These are phyloP conservation scores for Illadopsis cleaveri DNA, from an alignment of 2,113 vertebrate species.

Conservation along the genomic window DNA sequence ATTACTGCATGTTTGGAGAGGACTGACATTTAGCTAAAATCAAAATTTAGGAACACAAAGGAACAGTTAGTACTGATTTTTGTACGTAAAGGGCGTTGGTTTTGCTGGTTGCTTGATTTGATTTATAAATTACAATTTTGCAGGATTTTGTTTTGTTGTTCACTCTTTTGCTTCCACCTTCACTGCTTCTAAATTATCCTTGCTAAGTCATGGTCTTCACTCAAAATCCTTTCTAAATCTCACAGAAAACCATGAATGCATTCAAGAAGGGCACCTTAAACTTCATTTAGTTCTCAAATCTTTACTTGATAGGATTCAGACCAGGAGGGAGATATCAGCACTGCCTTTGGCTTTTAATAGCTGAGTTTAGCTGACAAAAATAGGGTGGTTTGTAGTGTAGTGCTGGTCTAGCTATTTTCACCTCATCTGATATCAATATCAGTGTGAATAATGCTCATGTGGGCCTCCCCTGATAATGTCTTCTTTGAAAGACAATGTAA, in stretches of 20 bases:
- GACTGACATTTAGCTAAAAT: background rate
- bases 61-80: background rate
- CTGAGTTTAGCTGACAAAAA: background rate
- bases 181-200: background rate
- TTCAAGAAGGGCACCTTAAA: background rate
- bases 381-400: background rate
- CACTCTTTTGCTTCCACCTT: background rate
- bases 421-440: rapidly evolving
- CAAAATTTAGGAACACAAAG: background rate
- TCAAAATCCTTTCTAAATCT: background rate
- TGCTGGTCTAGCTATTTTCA: background rate
- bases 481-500: background rate
- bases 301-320: background rate
- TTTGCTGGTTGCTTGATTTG: background rate
- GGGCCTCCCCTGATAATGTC: background rate
- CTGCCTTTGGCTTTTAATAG: background rate
- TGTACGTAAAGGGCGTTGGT: background rate
- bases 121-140: background rate
- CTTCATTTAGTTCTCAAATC: background rate
- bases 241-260: background rate
- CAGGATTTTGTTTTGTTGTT: background rate
- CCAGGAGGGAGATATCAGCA: background rate
- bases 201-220: background rate
- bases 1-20: background rate
- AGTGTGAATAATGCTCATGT: background rate